phyloP scores from a whole-genome alignment of 2,113 vertebrate species.

The Indicator maculatus region DNA sequence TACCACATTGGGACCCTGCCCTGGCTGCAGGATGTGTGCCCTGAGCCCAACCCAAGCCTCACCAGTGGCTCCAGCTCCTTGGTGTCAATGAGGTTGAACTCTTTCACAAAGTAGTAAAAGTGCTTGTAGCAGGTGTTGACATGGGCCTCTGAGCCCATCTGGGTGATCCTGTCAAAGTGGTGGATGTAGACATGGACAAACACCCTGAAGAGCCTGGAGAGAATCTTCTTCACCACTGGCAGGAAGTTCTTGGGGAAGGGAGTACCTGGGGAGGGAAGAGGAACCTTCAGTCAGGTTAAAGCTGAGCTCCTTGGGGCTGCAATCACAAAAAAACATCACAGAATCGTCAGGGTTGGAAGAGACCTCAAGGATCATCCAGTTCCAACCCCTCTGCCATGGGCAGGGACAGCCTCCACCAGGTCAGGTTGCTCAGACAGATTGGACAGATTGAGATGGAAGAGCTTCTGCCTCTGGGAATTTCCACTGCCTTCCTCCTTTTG shows the following conservation, averaged over 20 bases:
- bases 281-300: neutral
- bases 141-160: constrained; percentile 96
- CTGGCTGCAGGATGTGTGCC: neutral
- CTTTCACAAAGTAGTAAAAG: constrained; percentile 95
- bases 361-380: too few relatives aligned
- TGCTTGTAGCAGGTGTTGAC: constrained; percentile 99
- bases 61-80: constrained; percentile 98
- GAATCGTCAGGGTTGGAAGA: too few relatives aligned
- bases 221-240: constrained; percentile 94
- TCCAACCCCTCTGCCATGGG: too few relatives aligned
- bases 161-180: constrained; percentile 93
- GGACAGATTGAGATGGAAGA: neutral
- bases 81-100: constrained; percentile 95
- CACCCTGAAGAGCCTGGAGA: constrained; percentile 95
- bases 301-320: neutral
- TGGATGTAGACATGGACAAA: constrained; percentile 99
- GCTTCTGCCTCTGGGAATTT: neutral
- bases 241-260: constrained; percentile 97
- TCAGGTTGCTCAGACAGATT: too few relatives aligned
- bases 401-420: too few relatives aligned
- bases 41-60: constrained; percentile 41
- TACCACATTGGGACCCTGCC: neutral
- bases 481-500: neutral
- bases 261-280: constrained; percentile 82
- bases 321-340: neutral